A percentile compares a stretch with the other conserved stretches of the same genome.
Conservation (phyloP, 2,888 invertebrate species). For the Octodonta nipae region DNA sequence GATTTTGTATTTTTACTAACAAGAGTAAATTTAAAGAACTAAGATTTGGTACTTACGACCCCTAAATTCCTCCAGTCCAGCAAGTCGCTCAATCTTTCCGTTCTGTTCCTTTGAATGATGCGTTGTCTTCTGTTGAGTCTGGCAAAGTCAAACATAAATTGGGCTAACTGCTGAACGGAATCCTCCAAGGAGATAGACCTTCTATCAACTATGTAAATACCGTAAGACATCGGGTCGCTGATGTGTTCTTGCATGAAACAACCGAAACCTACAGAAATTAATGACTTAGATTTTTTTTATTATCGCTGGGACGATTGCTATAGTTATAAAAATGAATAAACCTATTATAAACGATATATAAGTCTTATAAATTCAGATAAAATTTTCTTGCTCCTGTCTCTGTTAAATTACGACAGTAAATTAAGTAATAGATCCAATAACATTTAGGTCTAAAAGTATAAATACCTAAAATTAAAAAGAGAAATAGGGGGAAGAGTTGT, state of each 20-base stretch:
- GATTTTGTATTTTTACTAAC: conserved; percentile 1
- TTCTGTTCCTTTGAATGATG: conserved; percentile 95
- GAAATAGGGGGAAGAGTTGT: too few relatives aligned
- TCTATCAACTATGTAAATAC: conserved; percentile 95
- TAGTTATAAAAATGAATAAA: too few relatives aligned
- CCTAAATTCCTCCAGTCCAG: conserved; percentile 97
- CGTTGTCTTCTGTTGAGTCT: conserved; percentile 82
- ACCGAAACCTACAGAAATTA: conserved; percentile 67
- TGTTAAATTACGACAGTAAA: too few relatives aligned
- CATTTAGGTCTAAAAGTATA: too few relatives aligned
- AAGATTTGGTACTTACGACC: conserved; percentile 53
- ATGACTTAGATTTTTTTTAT: background rate
- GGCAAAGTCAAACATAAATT: conserved; percentile 86
- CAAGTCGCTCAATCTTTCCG: conserved; percentile 89
- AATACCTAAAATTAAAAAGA: too few relatives aligned
- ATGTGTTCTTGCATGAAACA: conserved; percentile 98
- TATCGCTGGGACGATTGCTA: too few relatives aligned
- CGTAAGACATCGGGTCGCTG: conserved; percentile 93
- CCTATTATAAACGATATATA: too few relatives aligned
- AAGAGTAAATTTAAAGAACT: background rate
- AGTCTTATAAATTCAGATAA: too few relatives aligned
- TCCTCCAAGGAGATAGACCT: conserved; percentile 80
- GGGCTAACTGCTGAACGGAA: conserved; percentile 79
- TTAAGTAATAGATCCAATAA: too few relatives aligned
- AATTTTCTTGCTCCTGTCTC: too few relatives aligned